Conservation (phyloP, 2,888 invertebrate genomes). For the Glaucopsyche alexis region DNA sequence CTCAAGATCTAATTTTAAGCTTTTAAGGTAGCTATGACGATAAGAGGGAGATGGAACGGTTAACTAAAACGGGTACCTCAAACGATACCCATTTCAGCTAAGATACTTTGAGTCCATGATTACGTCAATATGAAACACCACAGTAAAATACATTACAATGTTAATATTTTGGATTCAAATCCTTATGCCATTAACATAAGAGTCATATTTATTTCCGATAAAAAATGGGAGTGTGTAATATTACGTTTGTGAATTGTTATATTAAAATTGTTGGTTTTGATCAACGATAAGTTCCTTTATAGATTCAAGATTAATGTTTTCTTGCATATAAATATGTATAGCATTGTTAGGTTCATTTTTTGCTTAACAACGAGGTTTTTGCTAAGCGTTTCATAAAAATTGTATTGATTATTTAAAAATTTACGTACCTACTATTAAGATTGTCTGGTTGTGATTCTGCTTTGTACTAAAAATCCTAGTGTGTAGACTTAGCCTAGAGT, state of each 20-base stretch:
- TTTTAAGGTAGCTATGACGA: background rate
- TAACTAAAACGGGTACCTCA: background rate
- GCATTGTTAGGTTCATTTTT: slow-evolving; percentile 49
- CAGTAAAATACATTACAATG: slow-evolving; percentile 37
- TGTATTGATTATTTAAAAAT: background rate
- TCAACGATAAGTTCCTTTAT: slow-evolving; percentile 66
- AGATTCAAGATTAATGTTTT: slow-evolving; percentile 60
- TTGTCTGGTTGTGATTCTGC: background rate
- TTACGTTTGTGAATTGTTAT: slow-evolving; percentile 46
- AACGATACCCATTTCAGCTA: background rate
- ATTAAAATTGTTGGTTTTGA: slow-evolving; percentile 64
- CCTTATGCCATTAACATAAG: slow-evolving; percentile 53
- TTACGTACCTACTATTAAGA: background rate
- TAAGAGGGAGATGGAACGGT: background rate
- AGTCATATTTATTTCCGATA: slow-evolving; percentile 35
- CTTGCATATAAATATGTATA: slow-evolving; percentile 55
- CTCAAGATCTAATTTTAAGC: background rate
- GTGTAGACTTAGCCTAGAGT: background rate
- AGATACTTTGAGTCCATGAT: background rate
- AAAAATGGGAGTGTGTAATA: background rate
- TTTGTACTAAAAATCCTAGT: background rate
- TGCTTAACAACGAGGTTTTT: background rate
- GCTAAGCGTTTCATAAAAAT: background rate
- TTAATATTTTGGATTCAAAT: slow-evolving; percentile 40
- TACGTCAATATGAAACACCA: slow-evolving; percentile 60